phyloP scores from a whole-genome alignment of 2,797 vertebrate species.

The Syngnathus acus region DNA sequence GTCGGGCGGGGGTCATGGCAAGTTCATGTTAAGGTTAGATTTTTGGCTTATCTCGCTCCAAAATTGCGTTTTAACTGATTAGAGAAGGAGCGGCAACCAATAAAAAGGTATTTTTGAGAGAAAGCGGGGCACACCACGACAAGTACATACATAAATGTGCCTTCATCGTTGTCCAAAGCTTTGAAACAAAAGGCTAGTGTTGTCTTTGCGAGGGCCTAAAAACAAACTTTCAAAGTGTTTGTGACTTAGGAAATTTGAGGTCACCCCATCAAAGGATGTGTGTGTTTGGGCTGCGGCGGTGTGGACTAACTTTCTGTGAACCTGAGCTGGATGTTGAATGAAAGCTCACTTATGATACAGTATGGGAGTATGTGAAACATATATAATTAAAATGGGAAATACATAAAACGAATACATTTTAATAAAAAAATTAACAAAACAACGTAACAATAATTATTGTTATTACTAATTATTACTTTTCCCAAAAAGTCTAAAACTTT shows the following conservation, averaged over 20 bases:
- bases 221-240: conserved; percentile 66
- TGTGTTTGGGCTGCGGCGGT: conserved; percentile 25
- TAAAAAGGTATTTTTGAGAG: conserved; percentile 36
- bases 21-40: conserved; percentile 72
- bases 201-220: conserved; percentile 51
- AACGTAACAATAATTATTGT: no score
- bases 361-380: neutral
- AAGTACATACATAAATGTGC: conserved; percentile 46
- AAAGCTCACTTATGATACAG: conserved; percentile 2
- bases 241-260: conserved; percentile 54
- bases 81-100: conserved; percentile 47
- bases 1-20: conserved; percentile 46
- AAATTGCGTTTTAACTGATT: conserved; percentile 64
- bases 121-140: conserved; percentile 10
- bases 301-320: conserved; percentile 39
- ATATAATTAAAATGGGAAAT: neutral
- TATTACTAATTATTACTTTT: no score
- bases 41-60: conserved; percentile 59
- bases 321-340: conserved; percentile 11
- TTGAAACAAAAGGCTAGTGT: conserved; percentile 35
- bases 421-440: no score
- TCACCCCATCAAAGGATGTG: conserved; percentile 15
- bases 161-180: conserved; percentile 40
- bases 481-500: no score
- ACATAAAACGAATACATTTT: neutral